Percentiles rank a stretch among this genome's conserved stretches.
Evolutionary conservation across 2,888 invertebrate genomes (phyloP).

Genomic region (Epirrhoe alternata): DNA sequence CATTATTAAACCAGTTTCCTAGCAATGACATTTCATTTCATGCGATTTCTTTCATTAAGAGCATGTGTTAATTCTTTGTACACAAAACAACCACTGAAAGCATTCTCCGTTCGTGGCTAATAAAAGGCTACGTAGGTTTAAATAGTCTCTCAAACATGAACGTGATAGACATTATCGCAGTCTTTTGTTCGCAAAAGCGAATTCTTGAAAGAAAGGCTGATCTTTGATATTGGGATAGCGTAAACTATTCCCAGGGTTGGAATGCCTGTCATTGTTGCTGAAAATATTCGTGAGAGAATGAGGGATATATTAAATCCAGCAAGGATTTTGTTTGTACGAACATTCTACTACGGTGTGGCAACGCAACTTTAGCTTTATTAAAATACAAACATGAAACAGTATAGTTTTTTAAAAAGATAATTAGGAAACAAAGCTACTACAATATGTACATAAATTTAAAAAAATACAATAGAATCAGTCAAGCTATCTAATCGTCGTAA

Average conservation of each 20-base stretch:
- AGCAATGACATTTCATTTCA: too few relatives aligned
- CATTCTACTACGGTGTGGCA: neutral
- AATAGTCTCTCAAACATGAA: neutral
- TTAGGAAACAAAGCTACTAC: too few relatives aligned
- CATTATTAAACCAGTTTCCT: too few relatives aligned
- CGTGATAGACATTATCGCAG: neutral
- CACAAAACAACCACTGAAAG: too few relatives aligned
- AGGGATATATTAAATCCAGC: conserved; percentile 1
- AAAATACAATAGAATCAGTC: too few relatives aligned
- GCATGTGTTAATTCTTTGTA: too few relatives aligned
- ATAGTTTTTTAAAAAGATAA: too few relatives aligned
- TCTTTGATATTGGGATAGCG: conserved; percentile 18
- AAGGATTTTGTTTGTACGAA: conserved; percentile 13
- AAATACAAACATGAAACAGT: neutral
- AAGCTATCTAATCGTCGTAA: too few relatives aligned
- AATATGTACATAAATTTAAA: too few relatives aligned
- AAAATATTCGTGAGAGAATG: conserved; percentile 7
- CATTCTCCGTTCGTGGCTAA: too few relatives aligned
- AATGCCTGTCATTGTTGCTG: conserved; percentile 14
- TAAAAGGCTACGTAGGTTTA: neutral
- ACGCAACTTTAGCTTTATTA: neutral
- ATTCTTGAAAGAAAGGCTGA: conserved; percentile 6
- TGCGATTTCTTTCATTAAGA: too few relatives aligned
- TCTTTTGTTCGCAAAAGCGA: conserved; percentile 1
- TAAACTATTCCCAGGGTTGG: conserved; percentile 12